phyloP scores from a whole-genome alignment of 2,113 vertebrate genomes.

The Daboia siamensis region DNA sequence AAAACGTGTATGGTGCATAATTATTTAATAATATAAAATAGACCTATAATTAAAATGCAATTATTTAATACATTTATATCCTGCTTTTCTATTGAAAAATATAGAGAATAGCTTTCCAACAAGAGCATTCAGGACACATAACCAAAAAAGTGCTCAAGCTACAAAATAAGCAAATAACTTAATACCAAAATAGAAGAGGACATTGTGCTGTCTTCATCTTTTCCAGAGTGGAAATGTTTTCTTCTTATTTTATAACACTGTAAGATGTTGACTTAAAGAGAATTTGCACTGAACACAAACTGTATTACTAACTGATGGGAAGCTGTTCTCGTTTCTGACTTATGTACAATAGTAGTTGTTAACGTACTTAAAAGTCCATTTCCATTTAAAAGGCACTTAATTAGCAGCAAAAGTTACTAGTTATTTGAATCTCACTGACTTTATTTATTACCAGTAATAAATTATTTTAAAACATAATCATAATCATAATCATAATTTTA shows the following conservation, averaged over 20 bases:
- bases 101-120: neutral
- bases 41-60: neutral
- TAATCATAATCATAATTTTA: too few species aligned
- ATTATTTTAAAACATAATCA: neutral
- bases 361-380: neutral
- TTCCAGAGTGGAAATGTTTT: neutral
- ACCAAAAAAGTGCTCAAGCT: neutral
- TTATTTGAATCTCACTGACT: neutral
- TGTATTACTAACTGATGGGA: neutral
- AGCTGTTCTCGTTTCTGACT: neutral
- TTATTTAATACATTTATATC: neutral
- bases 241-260: neutral
- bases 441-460: neutral
- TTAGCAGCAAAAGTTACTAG: neutral
- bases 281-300: neutral
- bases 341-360: neutral
- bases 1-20: constrained; percentile 20
- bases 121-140: neutral
- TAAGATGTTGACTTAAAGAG: neutral
- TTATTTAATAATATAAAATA: neutral
- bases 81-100: neutral
- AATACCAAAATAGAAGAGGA: neutral
- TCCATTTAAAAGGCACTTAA: neutral
- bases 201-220: neutral
- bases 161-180: neutral